Evolutionary conservation across 1,140 invertebrate genomes (phyloP).

Genomic region (Pseudomyrmex concolor): DNA sequence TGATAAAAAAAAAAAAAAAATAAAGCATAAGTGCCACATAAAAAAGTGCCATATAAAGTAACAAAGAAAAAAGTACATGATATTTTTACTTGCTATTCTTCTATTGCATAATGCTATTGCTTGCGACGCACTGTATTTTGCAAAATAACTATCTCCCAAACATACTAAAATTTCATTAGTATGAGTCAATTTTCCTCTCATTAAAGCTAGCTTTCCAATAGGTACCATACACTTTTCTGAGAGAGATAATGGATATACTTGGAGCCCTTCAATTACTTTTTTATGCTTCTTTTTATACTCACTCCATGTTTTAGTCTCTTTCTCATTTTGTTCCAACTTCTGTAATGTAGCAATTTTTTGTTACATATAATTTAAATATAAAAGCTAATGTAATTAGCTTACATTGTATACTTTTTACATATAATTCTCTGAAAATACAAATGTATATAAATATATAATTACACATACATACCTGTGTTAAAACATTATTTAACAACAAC

Average conservation of each 20-base stretch:
- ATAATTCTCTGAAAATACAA: too few species aligned
- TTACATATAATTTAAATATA: neutral
- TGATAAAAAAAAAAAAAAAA: conserved; percentile 65
- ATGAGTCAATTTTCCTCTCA: conserved; percentile 89
- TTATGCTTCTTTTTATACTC: conserved; percentile 80
- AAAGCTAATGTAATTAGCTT: neutral
- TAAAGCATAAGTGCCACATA: neutral
- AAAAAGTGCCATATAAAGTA: neutral
- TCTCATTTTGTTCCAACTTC: conserved; percentile 79
- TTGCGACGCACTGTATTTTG: conserved; percentile 88
- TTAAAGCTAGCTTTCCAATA: conserved; percentile 88
- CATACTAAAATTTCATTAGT: conserved; percentile 90
- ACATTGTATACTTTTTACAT: too few species aligned
- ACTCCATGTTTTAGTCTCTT: conserved; percentile 76
- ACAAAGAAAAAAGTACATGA: neutral
- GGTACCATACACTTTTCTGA: conserved; percentile 87
- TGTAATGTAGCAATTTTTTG: conserved; percentile 59
- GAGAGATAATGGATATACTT: conserved; percentile 79
- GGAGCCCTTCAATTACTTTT: conserved; percentile 79
- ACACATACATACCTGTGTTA: conserved; percentile 50
- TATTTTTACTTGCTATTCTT: conserved; percentile 86
- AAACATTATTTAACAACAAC: conserved; percentile 40
- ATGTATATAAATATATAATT: neutral
- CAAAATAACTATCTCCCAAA: conserved; percentile 90
- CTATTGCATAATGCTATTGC: conserved; percentile 87